phyloP scores from a whole-genome alignment of 2,113 vertebrate species.

The Bostrychus sinensis region DNA sequence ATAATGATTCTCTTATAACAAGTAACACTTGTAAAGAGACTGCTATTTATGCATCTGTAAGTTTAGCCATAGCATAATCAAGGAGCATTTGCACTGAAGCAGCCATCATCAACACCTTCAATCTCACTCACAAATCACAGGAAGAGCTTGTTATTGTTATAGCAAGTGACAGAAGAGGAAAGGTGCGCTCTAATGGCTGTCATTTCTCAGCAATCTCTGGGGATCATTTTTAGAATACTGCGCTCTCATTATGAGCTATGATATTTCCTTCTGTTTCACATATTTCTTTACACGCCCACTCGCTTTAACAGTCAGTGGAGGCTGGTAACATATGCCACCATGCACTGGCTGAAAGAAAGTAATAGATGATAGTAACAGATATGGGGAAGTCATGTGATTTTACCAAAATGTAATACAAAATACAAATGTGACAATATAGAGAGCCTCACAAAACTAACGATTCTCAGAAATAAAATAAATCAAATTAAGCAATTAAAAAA shows the following conservation, averaged over 20 bases:
- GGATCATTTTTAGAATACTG: no score
- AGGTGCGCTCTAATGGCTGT: background rate
- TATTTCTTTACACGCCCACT: background rate
- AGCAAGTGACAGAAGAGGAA: background rate
- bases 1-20: background rate
- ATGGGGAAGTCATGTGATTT: background rate
- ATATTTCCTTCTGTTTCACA: background rate
- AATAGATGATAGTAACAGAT: no score
- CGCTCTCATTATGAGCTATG: background rate
- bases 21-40: background rate
- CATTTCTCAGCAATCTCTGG: background rate
- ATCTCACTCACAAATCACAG: background rate
- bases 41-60: background rate
- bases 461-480: no score
- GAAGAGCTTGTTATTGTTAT: background rate
- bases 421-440: no score
- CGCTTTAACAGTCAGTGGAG: background rate
- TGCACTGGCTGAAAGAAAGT: background rate
- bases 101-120: constrained; percentile 7
- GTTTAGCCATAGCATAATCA: background rate
- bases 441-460: no score
- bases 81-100: background rate
- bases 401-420: no score
- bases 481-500: no score
- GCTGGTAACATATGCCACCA: background rate